These are phyloP conservation scores for Melanerpes aurifrons DNA, from an alignment of 2,113 vertebrate species.

Conservation along the genomic window DNA sequence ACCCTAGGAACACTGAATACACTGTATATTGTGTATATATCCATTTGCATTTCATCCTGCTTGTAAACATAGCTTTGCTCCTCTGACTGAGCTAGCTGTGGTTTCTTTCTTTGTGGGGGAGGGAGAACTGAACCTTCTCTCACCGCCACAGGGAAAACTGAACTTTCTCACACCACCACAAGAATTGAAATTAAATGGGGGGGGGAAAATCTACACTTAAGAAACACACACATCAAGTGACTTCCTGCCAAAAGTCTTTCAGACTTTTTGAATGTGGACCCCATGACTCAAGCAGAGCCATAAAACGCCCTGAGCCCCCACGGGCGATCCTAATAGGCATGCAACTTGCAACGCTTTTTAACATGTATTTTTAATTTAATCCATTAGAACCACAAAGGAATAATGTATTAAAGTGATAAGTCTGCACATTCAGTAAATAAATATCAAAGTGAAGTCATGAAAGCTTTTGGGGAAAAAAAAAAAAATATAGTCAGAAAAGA, in stretches of 20 bases:
- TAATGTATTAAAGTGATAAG: conserved; percentile 60
- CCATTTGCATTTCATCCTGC: too few relatives aligned
- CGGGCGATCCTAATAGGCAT: conserved; percentile 25
- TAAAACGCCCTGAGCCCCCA: neutral
- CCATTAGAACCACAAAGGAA: conserved; percentile 68
- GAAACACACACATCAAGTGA: neutral
- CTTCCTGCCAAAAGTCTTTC: neutral
- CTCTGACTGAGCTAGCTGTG: too few relatives aligned
- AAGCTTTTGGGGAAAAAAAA: conserved; percentile 33
- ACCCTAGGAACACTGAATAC: too few relatives aligned
- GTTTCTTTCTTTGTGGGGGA: too few relatives aligned
- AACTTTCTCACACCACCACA: too few relatives aligned
- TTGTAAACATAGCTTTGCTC: too few relatives aligned
- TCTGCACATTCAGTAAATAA: conserved; percentile 58
- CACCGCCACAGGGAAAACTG: too few relatives aligned
- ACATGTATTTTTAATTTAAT: conserved; percentile 68
- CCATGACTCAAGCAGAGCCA: neutral
- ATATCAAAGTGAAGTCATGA: conserved; percentile 68
- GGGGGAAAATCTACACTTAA: neutral
- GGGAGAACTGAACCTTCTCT: too few relatives aligned
- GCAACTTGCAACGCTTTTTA: conserved; percentile 28
- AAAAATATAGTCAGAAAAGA: neutral
- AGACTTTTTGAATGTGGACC: neutral
- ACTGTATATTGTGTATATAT: too few relatives aligned
- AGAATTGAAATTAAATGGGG: neutral